phyloP scores from a whole-genome alignment of 1,140 invertebrate genomes.

The Neodiprion lecontei region DNA sequence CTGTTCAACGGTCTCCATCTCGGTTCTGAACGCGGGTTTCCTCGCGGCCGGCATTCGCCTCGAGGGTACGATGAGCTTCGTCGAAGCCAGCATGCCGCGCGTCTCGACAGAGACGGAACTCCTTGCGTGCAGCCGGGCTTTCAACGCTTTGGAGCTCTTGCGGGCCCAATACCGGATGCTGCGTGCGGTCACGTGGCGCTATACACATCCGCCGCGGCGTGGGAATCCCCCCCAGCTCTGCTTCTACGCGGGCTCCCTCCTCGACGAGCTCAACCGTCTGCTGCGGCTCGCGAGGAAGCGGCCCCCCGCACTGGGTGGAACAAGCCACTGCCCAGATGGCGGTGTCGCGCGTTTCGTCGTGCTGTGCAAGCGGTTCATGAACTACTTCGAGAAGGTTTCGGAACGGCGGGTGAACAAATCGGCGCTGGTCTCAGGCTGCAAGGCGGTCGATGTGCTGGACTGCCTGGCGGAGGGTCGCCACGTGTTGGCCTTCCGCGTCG shows the following conservation, averaged over 20 bases:
- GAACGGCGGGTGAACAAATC: slow-evolving; percentile 55
- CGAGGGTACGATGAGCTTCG: slow-evolving; percentile 30
- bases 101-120: slow-evolving; percentile 31
- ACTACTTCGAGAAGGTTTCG: slow-evolving; percentile 57
- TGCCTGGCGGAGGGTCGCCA: slow-evolving; percentile 52
- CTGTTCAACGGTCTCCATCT: slow-evolving; percentile 43
- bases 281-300: slow-evolving; percentile 27
- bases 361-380: slow-evolving; percentile 54
- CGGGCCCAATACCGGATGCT: slow-evolving; percentile 50
- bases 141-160: slow-evolving; percentile 45
- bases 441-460: slow-evolving; percentile 53
- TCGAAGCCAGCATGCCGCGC: slow-evolving; percentile 23
- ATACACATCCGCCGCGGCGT: slow-evolving; percentile 48
- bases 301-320: slow-evolving; percentile 21
- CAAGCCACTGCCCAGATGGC: slow-evolving; percentile 19
- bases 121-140: slow-evolving; percentile 30
- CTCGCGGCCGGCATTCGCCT: slow-evolving; percentile 39
- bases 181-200: slow-evolving; percentile 54
- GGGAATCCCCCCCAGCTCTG: slow-evolving; percentile 43
- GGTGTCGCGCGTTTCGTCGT: slow-evolving; percentile 29
- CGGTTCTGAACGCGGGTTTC: slow-evolving; percentile 50
- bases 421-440: slow-evolving; percentile 52
- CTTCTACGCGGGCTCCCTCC: slow-evolving; percentile 51
- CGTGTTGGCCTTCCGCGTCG: slow-evolving; percentile 39
- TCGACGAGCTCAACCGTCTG: slow-evolving; percentile 49